Conservation (phyloP, 2,888 invertebrate species). For the Girardia tigrina region DNA sequence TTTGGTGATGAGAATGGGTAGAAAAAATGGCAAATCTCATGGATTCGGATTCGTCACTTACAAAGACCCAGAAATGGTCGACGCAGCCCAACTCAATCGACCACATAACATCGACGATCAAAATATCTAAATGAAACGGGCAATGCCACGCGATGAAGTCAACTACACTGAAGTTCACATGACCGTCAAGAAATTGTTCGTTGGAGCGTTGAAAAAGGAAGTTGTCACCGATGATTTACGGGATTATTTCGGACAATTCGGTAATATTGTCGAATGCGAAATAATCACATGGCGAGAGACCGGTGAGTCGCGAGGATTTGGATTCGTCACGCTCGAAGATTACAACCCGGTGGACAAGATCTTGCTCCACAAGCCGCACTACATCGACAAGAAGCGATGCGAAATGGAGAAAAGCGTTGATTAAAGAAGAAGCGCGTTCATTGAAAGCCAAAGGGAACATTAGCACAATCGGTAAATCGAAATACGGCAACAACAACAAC, state of each 20-base stretch:
- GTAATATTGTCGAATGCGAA: conserved; percentile 66
- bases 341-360: conserved; percentile 92
- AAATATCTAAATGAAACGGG: conserved; percentile 87
- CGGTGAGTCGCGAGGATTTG: conserved; percentile 83
- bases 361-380: conserved; percentile 51
- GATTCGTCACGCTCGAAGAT: conserved; percentile 87
- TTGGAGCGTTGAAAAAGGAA: conserved; percentile 80
- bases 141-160: conserved; percentile 68
- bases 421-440: conserved; percentile 35
- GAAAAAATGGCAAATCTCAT: conserved; percentile 53
- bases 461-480: conserved; percentile 12
- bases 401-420: conserved; percentile 37
- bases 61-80: conserved; percentile 77
- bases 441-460: conserved; percentile 17
- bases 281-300: conserved; percentile 80
- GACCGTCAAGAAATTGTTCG: conserved; percentile 82
- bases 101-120: conserved; percentile 85
- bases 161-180: conserved; percentile 79
- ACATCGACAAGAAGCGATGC: conserved; percentile 7
- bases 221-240: conserved; percentile 71
- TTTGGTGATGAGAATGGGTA: conserved; percentile 37
- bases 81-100: conserved; percentile 67
- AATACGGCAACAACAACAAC: too few relatives aligned
- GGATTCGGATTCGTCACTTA: conserved; percentile 98
- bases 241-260: conserved; percentile 55